Base-by-base conservation (phyloP, 2,797 vertebrate species). In the Bradypodion pumilum region DNA sequence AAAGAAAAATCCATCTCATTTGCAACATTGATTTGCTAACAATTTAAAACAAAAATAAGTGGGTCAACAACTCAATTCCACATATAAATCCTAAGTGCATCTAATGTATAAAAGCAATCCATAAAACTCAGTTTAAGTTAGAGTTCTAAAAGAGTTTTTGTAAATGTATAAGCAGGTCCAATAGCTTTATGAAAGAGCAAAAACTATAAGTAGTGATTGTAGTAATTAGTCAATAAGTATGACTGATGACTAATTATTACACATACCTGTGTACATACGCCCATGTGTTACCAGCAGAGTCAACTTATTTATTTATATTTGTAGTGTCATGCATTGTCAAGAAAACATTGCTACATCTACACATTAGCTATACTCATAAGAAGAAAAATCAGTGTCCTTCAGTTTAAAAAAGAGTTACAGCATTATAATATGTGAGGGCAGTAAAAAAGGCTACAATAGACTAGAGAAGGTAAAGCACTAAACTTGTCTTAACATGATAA, bases 401-500 rank as follows among this genome's bases (percentile, higher is more conserved):
- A 49, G 25, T 74, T 81, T 66, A 62, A 46, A 7, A 79, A 35
- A 80, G 82, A 42, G 9, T 7, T 63, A 35, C 19, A 81, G 32
- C 27, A 19, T 1, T 40, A 2, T 1, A 76, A 35, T 42, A 76
- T 72, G 70, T 82, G 59, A 82, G 62, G 19, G 35, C 25, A 72
- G 70, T 86, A 85, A 89, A 81, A 85, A 3, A 86, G 68, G 63
- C 59, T 77, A 8, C 63, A 32, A 76, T 86, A 84, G 87, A 25
- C 29, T 86, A 74, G n/a, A 75, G 84, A n/a, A n/a, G 70, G 63
- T 46, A 86, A 82, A 91, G 35, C 78, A 85, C 90, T 82, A 87
- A 90, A 72, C 49, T 21, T 90, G 16, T 10, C 27, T 74, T 44
- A 80, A 80, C 40, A 12, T 70, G 70, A 42, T 62, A 29, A 60